phyloP scores from a whole-genome alignment of 2,797 vertebrate species.

The Hylomyscus alleni region DNA sequence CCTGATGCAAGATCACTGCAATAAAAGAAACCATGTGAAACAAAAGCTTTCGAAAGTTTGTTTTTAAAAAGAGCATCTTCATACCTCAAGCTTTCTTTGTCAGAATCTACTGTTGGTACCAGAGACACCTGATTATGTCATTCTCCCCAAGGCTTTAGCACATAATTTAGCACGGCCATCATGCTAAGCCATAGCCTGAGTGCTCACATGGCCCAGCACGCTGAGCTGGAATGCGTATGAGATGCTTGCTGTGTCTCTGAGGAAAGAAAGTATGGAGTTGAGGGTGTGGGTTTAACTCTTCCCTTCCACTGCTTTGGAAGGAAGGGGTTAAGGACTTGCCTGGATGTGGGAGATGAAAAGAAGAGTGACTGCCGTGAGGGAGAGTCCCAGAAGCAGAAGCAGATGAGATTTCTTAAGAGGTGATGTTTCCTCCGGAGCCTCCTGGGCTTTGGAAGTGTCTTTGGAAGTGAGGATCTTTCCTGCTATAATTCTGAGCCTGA shows the following conservation, averaged over 20 bases:
- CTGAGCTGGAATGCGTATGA: not conserved
- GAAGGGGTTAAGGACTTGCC: not conserved
- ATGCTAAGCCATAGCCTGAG: slow-evolving; percentile 6
- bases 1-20: not conserved
- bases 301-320: not conserved
- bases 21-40: not conserved
- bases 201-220: not conserved
- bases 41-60: not conserved
- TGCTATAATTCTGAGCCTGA: not conserved
- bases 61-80: not conserved
- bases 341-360: not conserved
- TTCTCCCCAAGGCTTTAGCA: not conserved
- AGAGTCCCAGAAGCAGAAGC: not conserved
- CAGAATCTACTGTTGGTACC: not conserved
- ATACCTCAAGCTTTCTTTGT: not conserved
- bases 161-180: not conserved
- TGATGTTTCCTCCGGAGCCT: not conserved
- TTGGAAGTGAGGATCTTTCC: not conserved
- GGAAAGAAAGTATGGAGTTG: not conserved
- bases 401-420: not conserved
- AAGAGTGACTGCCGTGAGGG: not conserved
- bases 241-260: not conserved
- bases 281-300: slow-evolving; percentile 24
- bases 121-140: slow-evolving; percentile 13
- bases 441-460: not conserved